Evolutionary conservation across 2,797 vertebrate species (phyloP), one percentile per base, ranked within the genome.

Genomic region (Selene dorsalis): DNA sequence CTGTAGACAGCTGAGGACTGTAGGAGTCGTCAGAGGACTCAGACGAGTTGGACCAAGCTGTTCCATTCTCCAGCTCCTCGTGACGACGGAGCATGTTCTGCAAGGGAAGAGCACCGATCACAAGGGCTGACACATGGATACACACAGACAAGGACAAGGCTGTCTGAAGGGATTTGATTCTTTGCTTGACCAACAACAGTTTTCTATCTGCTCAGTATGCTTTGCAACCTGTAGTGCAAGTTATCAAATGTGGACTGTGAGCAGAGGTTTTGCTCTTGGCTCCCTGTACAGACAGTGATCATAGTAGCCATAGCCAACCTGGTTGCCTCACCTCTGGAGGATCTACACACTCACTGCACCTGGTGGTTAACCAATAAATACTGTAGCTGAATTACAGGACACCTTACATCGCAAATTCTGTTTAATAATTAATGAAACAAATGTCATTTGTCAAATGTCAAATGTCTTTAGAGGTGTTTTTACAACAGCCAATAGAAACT

Each of bases 1-100:
- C 93, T 16, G 92, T 88, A 0, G 96, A 95, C 6, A 98, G 93
- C 93, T 96, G 97, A 10, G 97, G 97, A 82, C 97, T 98, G 70
- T 96, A 97, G 14, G 97, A 98, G 80, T 98, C 97, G 0, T 99
- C 97, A 0, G 97, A 98, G 1, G 98, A 99, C 79, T 98, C 97
- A 0, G 97, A 98, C 30, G 98, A 98, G 85, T 97, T 95, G 2
- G 97, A 98, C 96, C 97, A 98, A 0, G 96, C 97, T 0, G 96
- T 96, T 73, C 97, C 97, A 0, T 98, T 98, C 86, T 98, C 97
- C 35, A 96, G 75, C 67, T 98, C 97, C 16, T 98, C 96, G 57
- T 97, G 97, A 4, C 96, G 95, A 20, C 93, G 94, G 63, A 98
- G 87, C 96, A 97, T 97, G 83, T 98, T 99, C 98, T 99, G 55